Base-by-base conservation (phyloP, 2,113 vertebrate genomes). In the Poeciliopsis retropinna region DNA sequence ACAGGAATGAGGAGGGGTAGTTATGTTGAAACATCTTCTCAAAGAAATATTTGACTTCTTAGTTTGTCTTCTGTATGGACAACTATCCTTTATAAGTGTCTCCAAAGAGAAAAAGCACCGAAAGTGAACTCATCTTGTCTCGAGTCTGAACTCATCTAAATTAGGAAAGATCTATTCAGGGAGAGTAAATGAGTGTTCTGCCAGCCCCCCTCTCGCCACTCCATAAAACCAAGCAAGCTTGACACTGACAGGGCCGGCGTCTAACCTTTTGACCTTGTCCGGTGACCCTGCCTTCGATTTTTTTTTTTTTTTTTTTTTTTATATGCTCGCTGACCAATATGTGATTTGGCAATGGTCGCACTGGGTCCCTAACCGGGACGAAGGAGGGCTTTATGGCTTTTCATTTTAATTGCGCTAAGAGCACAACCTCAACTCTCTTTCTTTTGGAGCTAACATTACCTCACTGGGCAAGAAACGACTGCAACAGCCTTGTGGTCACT, bases 381-480 rank as follows among this genome's bases (percentile, higher is more conserved):
- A 95, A 95, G 83, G 91, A 79, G 85, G 91, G 90, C 96, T 96
- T 96, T 96, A 97, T 94, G 87, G 92, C 92, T 94, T 94, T 94
- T 94, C 88, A 94, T 94, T 96, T 95, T 93, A 94, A 95, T 93
- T 89, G 91, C 89, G 92, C 90, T 92, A 91, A 92, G 90, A 92
- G 92, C 91, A 89, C 70, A 81, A 86, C 74, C 84, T 79, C 67
- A 11, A 82, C 78, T 85, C 73, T 63, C 75, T 85, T 90, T 88
- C 71, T 83, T 81, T 86, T 68, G 72, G 51, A 86, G 80, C 85
- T 79, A 69, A 78, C 70, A 88, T 93, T 85, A 93, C 90, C 88
- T 94, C 93, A 93, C 85, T 71, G 47, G 80, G 80, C 73, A 86
- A 78, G 73, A 87, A 87, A 90, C 31, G 15, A 39, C 73, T 67